These are phyloP conservation scores for Ectemnius lituratus DNA, from an alignment of 2,888 invertebrate genomes.

Conservation along the genomic window DNA sequence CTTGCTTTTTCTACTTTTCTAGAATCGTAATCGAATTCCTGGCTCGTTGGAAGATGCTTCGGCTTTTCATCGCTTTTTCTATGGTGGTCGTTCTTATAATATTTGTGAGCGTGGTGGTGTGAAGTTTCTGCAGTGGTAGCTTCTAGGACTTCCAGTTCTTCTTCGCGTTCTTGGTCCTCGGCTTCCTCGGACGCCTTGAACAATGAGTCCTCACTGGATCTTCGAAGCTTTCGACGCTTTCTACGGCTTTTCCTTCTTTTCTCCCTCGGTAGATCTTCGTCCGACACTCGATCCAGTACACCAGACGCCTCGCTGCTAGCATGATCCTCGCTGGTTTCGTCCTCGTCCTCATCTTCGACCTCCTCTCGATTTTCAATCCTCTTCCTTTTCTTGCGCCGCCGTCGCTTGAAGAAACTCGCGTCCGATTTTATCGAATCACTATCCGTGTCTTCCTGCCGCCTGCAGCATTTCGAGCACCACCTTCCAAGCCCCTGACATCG, in stretches of 20 bases:
- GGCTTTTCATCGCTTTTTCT: no score
- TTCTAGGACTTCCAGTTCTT: neutral
- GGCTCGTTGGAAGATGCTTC: no score
- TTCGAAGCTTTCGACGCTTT: neutral
- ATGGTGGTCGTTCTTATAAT: no score
- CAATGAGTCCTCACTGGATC: neutral
- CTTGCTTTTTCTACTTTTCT: neutral
- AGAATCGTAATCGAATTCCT: neutral
- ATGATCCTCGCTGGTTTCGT: constrained; percentile 2
- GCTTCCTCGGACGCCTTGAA: constrained; percentile 2
- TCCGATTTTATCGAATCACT: neutral
- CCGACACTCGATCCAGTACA: neutral
- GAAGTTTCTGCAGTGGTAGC: neutral
- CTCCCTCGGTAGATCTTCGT: neutral
- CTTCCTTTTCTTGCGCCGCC: neutral
- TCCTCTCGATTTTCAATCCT: constrained; percentile 8
- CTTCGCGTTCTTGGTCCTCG: neutral
- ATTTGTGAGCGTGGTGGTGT: no score
- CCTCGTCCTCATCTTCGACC: constrained; percentile 10
- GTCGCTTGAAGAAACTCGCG: neutral
- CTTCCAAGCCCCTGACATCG: neutral
- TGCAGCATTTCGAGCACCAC: neutral
- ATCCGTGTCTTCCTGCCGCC: neutral
- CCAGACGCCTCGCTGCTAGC: constrained; percentile 8
- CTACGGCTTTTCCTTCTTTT: neutral